Evolutionary conservation across 2,797 vertebrate species (phyloP), one percentile per base, ranked within the genome.

Genomic region (Myotis myotis): DNA sequence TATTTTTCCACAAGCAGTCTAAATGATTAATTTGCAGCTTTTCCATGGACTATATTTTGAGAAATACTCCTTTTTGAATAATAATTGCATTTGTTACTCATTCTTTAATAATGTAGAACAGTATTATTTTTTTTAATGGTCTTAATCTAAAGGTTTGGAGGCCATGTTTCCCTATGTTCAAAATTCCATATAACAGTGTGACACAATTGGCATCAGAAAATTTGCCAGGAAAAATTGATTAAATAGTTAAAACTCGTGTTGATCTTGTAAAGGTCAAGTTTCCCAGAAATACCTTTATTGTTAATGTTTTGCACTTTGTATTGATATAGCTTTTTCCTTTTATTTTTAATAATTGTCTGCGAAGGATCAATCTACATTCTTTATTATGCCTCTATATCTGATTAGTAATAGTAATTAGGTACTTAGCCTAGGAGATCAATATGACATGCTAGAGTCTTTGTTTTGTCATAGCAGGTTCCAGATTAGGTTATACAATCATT

Each of bases 321-420:
- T 70, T 41, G 13, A 71, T 19, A 23, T 1, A 66, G 4, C 0
- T 23, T 76, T 82, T 25, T 15, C 4, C 13, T 22, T 19, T 78
- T 75, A 20, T 30, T 75, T 86, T 72, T 41, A 92, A 55, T 33
- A 86, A 72, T 71, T 87, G 5, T 60, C 12, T 90, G 84, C 11
- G 53, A 94, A 87, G 23, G 12, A 55, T 30, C 20, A 74, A 30
- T 78, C 7, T 49, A 13, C 33, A 28, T 74, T 92, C 25, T 81
- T 87, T 87, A 70, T 62, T 89, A 80, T 64, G 2, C 76, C 51
- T 41, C 36, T 23, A 82, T 44, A 6, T 78, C 49, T 92, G 30
- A n/a, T 92, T 80, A 90, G 47, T 71, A 62, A 12, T 70, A 82
- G 62, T 64, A 64, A 94, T 81, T 95, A 80, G 8, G 36, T 68